Evolutionary conservation across 2,113 vertebrate species (phyloP), one percentile per base, ranked within the genome.

Genomic region (Crotalus tigris): DNA sequence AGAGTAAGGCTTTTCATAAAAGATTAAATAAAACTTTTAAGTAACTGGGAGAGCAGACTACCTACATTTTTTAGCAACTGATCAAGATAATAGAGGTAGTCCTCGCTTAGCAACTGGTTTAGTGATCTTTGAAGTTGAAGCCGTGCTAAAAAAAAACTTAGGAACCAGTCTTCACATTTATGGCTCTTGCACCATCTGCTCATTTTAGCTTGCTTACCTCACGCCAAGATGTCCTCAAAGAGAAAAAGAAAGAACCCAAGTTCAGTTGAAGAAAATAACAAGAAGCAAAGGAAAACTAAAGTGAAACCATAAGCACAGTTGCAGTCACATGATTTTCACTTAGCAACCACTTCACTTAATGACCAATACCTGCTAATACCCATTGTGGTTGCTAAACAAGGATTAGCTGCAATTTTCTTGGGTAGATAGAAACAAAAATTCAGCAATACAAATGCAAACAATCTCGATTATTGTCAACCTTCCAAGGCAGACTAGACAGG

Each of bases 21-120:
- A 92, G 88, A 39, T 87, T 51, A 87, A 3, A 58, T 75, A 9
- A n/a, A 92, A 75, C 2, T 88, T 91, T 51, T 57, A 54, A 51
- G 1, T 1, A 91, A 85, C 33, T 94, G 44, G 89, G 44, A 69
- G 64, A 88, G 92, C 94, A 94, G 81, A 26, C 92, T 90, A 87
- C 64, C 87, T 89, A 10, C 39, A 89, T 64, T 44, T 90, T 75
- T 59, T 88, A 85, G n/a, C 75, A 5, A 87, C 91, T 92, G 75
- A 92, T 26, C 39, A 39, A 57, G 49, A 1, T 90, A 94, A 87
- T 90, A 69, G 12, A 69, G 4, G 64, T 69, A 69, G 12, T 69
- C 64, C 5, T n/a, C 12, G 0, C 64, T 39, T n/a, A 33, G n/a
- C 64, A 75, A 94, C 91, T 93, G 85, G 15, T 39, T 81, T 44